Percentiles rank a stretch among this genome's conserved stretches.
Evolutionary conservation across 1,140 invertebrate species (phyloP).

Genomic region (Drosophila lacteicornis): DNA sequence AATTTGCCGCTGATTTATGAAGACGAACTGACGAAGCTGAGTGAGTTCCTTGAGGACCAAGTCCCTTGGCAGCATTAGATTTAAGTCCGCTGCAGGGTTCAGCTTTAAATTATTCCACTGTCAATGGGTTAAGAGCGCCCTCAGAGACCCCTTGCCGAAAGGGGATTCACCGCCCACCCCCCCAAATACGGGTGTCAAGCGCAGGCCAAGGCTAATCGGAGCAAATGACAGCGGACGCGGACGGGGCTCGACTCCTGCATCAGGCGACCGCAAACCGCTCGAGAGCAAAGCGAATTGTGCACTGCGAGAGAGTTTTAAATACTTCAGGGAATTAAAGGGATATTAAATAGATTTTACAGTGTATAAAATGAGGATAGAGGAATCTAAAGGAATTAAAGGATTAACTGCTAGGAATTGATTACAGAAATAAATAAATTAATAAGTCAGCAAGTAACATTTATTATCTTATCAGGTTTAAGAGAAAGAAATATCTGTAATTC

Average conservation of each 20-base stretch:
- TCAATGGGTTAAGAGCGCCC: constrained; percentile 58
- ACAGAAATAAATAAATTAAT: too few species aligned
- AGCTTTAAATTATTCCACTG: constrained; percentile 30
- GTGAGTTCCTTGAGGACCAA: constrained; percentile 12
- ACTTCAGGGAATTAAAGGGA: too few species aligned
- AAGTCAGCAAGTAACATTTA: too few species aligned
- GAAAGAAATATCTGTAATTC: too few species aligned
- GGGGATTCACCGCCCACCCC: too few species aligned
- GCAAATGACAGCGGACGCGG: constrained; percentile 52
- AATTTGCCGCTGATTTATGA: constrained; percentile 61
- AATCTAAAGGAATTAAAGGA: too few species aligned
- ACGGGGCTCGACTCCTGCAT: constrained; percentile 33
- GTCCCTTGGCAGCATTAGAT: constrained; percentile 3
- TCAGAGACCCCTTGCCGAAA: neutral
- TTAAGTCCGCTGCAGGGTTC: neutral
- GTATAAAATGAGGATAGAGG: too few species aligned
- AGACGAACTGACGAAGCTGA: constrained; percentile 1
- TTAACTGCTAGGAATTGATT: too few species aligned
- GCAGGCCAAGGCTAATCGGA: constrained; percentile 55
- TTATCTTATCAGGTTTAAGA: too few species aligned
- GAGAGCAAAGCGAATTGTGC: constrained; percentile 22
- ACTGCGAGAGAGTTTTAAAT: neutral
- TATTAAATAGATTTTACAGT: too few species aligned
- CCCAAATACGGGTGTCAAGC: constrained; percentile 1
- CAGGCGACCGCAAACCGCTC: constrained; percentile 29